Conservation (phyloP, 2,113 vertebrate genomes). For the Eurystomus gularis region DNA sequence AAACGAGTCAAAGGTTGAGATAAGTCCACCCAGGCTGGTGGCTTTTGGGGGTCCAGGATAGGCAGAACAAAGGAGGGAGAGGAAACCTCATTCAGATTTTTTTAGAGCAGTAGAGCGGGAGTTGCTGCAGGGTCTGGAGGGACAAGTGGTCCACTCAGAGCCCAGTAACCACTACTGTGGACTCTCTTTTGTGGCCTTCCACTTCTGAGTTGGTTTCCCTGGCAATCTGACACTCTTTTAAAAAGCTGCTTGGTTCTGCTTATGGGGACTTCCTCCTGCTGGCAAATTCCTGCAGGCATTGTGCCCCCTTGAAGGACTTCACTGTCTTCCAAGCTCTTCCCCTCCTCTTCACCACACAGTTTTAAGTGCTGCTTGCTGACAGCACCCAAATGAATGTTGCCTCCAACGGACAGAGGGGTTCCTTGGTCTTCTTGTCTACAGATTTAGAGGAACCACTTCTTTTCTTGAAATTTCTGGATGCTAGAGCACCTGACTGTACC, state of each 20-base stretch:
- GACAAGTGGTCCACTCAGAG: not conserved
- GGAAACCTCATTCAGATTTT: not conserved
- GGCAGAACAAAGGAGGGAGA: not conserved
- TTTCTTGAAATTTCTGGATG: not conserved
- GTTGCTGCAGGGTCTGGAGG: not conserved
- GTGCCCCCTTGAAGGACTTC: not conserved
- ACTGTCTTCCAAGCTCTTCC: not conserved
- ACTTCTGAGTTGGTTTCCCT: not conserved
- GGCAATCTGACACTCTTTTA: not conserved
- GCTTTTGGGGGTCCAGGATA: fast-evolving
- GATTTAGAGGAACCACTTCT: not conserved
- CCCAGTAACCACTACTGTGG: not conserved
- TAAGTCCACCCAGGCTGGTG: not conserved
- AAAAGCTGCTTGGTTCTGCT: not conserved
- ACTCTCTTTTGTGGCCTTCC: not conserved
- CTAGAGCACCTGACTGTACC: not conserved
- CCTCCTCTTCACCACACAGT: not conserved
- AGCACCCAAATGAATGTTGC: not conserved
- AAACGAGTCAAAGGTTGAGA: not conserved
- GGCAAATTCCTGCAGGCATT: not conserved
- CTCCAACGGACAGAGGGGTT: not conserved
- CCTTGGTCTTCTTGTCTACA: not conserved
- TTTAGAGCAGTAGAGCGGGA: not conserved
- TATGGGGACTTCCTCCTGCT: not conserved
- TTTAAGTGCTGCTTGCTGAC: not conserved